Evolutionary conservation across 2,888 invertebrate species (phyloP), one percentile per base, ranked within the genome.

Genomic region (Aproaerema taeniolella): DNA sequence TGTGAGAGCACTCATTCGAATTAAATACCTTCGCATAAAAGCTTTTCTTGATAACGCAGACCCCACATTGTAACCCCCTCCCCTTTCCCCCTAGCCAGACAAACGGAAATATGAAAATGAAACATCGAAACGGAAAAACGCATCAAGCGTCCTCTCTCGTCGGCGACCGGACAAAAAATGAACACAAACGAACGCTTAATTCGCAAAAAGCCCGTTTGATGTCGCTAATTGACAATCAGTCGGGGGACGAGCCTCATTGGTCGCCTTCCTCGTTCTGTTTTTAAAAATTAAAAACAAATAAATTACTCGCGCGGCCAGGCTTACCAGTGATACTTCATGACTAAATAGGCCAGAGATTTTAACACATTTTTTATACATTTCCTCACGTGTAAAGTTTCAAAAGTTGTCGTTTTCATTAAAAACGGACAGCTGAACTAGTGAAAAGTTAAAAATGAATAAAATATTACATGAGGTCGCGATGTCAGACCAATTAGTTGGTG

Each of bases 131-230:
- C 76, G 80, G 77, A 79, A 81, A 82, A 82, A 82, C 83, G 80
- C 74, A 79, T 80, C 70, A 72, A 67, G 70, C 75, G 71, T 66
- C 61, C 59, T 70, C 71, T 53, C 74, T 64, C 70, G 70, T 53
- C 67, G 64, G 54, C 61, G 50, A 66, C 60, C 51, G 79, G 73
- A 77, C 79, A 82, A 83, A 83, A 83, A 83, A 75, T 79, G 79
- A 82, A 81, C 75, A 80, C 72, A 79, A 80, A 73, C 81, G 73
- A 61, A 61, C 79, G 81, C 77, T 82, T 85, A 85, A 86, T 87
- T 87, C 82, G 86, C 82, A 86, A 85, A 86, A 83, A 87, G 85
- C 78, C 79, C 86, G 85, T 86, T 87, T 87, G 87, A 86, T 85
- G 85, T 87, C 74, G 70, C 85, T 87, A 87, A 87, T 87, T 87